Percentiles rank a stretch among this genome's conserved stretches.
Conservation (phyloP, 2,113 vertebrate genomes). For the Poecile atricapillus region DNA sequence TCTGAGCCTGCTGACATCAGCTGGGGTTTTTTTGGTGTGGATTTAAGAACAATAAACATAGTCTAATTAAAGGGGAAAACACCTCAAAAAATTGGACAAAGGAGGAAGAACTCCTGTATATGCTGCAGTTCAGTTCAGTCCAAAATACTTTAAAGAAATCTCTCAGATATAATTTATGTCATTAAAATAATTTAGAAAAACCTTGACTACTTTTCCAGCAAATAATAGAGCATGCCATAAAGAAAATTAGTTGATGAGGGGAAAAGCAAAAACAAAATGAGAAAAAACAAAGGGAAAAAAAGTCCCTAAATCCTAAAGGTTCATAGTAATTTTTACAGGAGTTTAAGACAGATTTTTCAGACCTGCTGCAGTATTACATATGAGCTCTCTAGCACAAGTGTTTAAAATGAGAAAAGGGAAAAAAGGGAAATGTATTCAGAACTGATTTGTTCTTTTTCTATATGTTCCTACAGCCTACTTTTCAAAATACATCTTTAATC, state of each 20-base stretch:
- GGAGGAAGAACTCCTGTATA: neutral
- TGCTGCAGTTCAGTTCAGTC: neutral
- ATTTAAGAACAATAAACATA: neutral
- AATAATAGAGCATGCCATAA: neutral
- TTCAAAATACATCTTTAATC: slow-evolving; percentile 19
- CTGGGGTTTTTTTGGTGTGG: neutral
- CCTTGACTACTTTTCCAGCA: neutral
- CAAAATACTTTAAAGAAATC: neutral
- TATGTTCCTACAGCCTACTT: neutral
- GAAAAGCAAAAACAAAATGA: neutral
- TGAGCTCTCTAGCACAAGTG: neutral
- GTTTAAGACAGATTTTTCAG: neutral
- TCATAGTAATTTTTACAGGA: neutral
- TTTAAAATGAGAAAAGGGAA: neutral
- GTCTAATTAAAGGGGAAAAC: slow-evolving; percentile 5
- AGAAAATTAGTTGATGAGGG: neutral
- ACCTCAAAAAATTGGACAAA: neutral
- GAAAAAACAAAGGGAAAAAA: no score
- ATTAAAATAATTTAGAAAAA: neutral
- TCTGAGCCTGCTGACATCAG: slow-evolving; percentile 35
- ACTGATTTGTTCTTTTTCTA: neutral
- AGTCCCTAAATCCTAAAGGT: neutral
- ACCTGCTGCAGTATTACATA: neutral
- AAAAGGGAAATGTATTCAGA: neutral
- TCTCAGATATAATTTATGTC: neutral